Evolutionary conservation across 1,140 invertebrate genomes (phyloP).

Genomic region (Cotesia vestalis): DNA sequence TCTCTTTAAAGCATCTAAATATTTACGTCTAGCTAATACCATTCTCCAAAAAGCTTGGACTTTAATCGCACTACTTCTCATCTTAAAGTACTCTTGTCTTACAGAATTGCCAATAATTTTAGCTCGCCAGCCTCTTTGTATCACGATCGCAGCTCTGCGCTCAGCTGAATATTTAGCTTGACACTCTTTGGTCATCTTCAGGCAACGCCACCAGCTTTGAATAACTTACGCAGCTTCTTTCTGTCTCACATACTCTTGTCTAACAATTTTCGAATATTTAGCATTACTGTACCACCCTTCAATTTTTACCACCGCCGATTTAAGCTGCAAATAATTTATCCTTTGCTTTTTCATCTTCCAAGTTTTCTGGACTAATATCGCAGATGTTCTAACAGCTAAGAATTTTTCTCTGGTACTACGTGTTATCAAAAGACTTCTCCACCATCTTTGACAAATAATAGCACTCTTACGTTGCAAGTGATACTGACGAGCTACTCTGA

Average conservation of each 20-base stretch:
- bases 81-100: constrained; percentile 34
- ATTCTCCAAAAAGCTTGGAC: constrained; percentile 44
- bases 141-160: constrained; percentile 30
- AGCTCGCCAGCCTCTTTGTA: constrained; percentile 52
- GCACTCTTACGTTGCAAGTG: constrained; percentile 27
- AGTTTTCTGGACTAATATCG: constrained; percentile 36
- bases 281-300: constrained; percentile 48
- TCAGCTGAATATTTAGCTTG: constrained; percentile 44
- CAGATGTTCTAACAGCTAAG: constrained; percentile 34
- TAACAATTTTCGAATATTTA: constrained; percentile 22
- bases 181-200: constrained; percentile 44
- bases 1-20: constrained; percentile 11
- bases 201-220: constrained; percentile 36
- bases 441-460: constrained; percentile 49
- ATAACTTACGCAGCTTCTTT: constrained; percentile 40
- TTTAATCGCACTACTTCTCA: constrained; percentile 33
- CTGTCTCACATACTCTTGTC: constrained; percentile 19
- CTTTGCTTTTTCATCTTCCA: constrained; percentile 52
- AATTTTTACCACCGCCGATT: constrained; percentile 44
- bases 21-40: background rate
- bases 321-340: constrained; percentile 56
- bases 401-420: constrained; percentile 17
- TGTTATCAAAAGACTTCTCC: constrained; percentile 34
- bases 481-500: constrained; percentile 30
- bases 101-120: constrained; percentile 29